Evolutionary conservation across 1,140 invertebrate genomes (phyloP).

Genomic region (Drosophila setifemur): DNA sequence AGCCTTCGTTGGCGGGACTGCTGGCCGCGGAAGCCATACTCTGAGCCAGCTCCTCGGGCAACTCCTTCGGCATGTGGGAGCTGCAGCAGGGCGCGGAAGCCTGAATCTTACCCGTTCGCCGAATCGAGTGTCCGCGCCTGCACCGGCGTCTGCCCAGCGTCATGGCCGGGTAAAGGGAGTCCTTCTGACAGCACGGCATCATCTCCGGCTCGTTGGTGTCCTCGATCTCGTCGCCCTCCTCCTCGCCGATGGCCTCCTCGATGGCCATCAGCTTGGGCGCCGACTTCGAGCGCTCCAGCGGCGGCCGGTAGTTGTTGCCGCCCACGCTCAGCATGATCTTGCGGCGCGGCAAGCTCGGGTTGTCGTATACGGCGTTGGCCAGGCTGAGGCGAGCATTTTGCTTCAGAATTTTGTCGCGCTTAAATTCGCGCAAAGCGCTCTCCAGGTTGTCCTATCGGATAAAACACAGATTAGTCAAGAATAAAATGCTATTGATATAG

Average conservation of each 20-base stretch:
- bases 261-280: conserved; percentile 97
- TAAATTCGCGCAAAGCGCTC: conserved; percentile 96
- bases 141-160: conserved; percentile 82
- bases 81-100: conserved; percentile 42
- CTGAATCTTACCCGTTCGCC: conserved; percentile 73
- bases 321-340: conserved; percentile 92
- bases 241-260: conserved; percentile 94
- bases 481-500: too few relatives aligned
- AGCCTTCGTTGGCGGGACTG: conserved; percentile 50
- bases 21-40: neutral
- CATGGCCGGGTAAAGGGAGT: conserved; percentile 83
- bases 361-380: conserved; percentile 93
- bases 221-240: conserved; percentile 87
- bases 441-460: conserved; percentile 88
- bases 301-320: conserved; percentile 92
- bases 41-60: conserved; percentile 9
- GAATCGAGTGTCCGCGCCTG: conserved; percentile 76
- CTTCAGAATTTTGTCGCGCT: conserved; percentile 94
- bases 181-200: conserved; percentile 80
- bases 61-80: conserved; percentile 28
- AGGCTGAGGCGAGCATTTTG: conserved; percentile 97
- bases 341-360: conserved; percentile 90
- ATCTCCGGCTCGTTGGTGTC: conserved; percentile 82
- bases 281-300: conserved; percentile 95
- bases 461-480: neutral